Evolutionary conservation across 2,113 vertebrate species (phyloP).

Genomic region (Uria aalge): DNA sequence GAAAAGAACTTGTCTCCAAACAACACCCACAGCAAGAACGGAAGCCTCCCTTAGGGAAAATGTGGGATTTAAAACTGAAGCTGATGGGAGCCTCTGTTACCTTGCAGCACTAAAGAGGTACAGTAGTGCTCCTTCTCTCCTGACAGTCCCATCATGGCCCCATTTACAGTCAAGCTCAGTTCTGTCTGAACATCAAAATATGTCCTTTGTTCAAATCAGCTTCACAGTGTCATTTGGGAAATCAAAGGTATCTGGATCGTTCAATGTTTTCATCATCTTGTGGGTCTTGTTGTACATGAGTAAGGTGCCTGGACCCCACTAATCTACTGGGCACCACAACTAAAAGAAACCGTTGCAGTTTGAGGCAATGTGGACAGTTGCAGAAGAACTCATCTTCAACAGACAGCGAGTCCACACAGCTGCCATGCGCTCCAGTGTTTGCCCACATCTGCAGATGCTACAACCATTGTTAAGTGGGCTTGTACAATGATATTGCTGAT

Average conservation of each 20-base stretch:
- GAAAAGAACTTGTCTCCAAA: background rate
- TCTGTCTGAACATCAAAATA: background rate
- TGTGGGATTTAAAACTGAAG: background rate
- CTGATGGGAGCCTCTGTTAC: background rate
- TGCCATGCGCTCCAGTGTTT: background rate
- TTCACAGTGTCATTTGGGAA: background rate
- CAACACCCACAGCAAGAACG: background rate
- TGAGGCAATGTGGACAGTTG: background rate
- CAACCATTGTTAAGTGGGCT: background rate
- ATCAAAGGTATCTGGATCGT: background rate
- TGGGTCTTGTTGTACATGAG: background rate
- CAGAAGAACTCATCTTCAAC: background rate
- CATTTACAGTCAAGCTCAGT: fast-evolving
- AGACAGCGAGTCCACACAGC: background rate
- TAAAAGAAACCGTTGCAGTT: background rate
- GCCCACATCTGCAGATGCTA: background rate
- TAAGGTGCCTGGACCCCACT: background rate
- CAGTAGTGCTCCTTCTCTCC: background rate
- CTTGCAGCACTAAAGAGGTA: background rate
- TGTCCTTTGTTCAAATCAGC: background rate
- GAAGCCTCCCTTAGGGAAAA: background rate
- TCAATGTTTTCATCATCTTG: background rate
- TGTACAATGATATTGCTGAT: background rate
- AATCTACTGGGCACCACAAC: background rate
- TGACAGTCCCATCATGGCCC: background rate